Evolutionary conservation across 1,140 invertebrate genomes (phyloP).

Genomic region (Drosophila burlai): DNA sequence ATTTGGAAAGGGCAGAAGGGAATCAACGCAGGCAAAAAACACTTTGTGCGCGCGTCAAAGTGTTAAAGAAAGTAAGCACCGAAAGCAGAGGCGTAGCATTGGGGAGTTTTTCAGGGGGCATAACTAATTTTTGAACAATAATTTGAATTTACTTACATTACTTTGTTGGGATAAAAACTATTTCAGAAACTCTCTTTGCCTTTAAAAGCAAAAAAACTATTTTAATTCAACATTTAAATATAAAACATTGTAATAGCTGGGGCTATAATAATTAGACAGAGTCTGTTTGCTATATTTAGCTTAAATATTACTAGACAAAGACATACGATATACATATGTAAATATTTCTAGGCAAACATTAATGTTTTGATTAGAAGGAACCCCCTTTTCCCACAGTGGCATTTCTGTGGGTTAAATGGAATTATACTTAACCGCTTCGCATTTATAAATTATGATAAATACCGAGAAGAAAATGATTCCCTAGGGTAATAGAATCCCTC

Average conservation of each 20-base stretch:
- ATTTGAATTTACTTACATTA: background rate
- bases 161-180: background rate
- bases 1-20: constrained; percentile 14
- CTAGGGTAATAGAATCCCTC: background rate
- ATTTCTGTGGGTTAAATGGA: rapidly evolving
- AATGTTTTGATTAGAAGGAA: background rate
- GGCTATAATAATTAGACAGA: background rate
- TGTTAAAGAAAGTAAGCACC: constrained; percentile 62
- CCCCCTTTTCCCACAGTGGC: background rate
- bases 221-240: background rate
- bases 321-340: background rate
- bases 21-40: constrained; percentile 54
- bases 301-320: too few relatives aligned
- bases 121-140: background rate
- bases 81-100: background rate
- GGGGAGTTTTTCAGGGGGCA: background rate
- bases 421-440: background rate
- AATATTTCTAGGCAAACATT: background rate
- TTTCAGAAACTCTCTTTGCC: background rate
- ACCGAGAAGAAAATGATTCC: background rate
- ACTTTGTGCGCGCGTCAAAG: constrained; percentile 65
- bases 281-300: background rate
- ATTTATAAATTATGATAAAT: background rate
- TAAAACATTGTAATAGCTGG: background rate
- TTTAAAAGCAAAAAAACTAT: background rate